Percentiles rank a stretch among this genome's conserved stretches.
These are phyloP conservation scores for Mizuhopecten yessoensis DNA, from an alignment of 1,140 invertebrate genomes.

Conservation along the genomic window DNA sequence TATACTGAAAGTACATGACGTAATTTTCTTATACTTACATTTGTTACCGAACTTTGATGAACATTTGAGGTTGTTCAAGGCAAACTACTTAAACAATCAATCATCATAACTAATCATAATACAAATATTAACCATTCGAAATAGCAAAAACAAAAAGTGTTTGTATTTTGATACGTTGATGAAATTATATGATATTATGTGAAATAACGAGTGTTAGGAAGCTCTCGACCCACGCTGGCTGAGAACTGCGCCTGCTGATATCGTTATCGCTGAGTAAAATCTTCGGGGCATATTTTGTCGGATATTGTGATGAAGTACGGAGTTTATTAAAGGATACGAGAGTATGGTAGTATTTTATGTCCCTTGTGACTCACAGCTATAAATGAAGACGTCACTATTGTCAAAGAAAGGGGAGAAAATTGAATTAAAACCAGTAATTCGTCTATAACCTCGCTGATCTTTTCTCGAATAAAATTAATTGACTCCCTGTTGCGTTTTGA, in stretches of 20 bases:
- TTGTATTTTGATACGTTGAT: too few species aligned
- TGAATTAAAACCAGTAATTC: conserved; percentile 35
- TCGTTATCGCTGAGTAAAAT: background rate
- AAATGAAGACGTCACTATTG: conserved; percentile 14
- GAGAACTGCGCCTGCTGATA: background rate
- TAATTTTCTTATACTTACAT: too few species aligned
- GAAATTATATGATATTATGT: too few species aligned
- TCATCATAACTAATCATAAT: too few species aligned
- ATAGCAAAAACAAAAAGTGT: too few species aligned
- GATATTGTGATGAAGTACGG: background rate
- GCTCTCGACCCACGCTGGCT: too few species aligned
- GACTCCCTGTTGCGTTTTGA: conserved; percentile 31
- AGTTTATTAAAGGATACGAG: background rate
- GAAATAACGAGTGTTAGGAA: too few species aligned
- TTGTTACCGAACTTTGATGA: too few species aligned
- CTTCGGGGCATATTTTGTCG: background rate
- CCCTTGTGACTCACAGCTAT: conserved; percentile 14
- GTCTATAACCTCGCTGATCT: conserved; percentile 26
- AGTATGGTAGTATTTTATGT: background rate
- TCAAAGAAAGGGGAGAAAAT: conserved; percentile 37
- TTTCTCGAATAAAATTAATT: conserved; percentile 40
- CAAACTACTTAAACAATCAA: too few species aligned
- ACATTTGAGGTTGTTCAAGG: too few species aligned
- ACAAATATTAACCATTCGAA: too few species aligned
- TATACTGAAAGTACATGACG: too few species aligned